Percentiles rank a stretch among this genome's conserved stretches.
phyloP scores from a whole-genome alignment of 2,888 invertebrate species.

The Cosmopolites sordidus region DNA sequence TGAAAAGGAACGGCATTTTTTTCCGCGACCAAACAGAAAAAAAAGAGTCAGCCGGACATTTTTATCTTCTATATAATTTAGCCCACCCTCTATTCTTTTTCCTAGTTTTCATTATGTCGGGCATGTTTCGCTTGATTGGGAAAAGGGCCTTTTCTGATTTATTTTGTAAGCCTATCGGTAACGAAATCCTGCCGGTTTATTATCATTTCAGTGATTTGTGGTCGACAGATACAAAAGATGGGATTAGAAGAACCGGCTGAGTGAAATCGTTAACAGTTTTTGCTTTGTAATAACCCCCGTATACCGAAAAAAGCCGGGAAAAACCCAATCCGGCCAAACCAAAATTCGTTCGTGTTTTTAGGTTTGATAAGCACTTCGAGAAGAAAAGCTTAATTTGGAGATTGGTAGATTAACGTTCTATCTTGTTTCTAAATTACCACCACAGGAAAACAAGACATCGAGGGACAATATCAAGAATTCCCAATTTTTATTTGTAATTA shows the following conservation, averaged over 20 bases:
- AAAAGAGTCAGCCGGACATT: slow-evolving; percentile 14
- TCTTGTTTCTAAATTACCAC: no score
- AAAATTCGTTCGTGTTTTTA: no score
- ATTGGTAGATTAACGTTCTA: no score
- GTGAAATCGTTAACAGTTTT: no score
- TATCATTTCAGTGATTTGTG: slow-evolving; percentile 23
- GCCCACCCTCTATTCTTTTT: slow-evolving; percentile 17
- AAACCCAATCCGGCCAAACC: no score
- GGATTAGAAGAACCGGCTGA: slow-evolving; percentile 2
- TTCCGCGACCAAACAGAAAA: neutral
- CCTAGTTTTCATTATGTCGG: slow-evolving; percentile 23
- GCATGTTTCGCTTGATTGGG: slow-evolving; percentile 24
- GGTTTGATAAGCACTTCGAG: no score
- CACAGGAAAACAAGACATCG: no score
- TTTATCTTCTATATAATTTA: slow-evolving; percentile 23
- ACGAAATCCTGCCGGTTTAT: slow-evolving; percentile 21
- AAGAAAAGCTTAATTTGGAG: no score
- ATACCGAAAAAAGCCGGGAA: no score
- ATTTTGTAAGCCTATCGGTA: slow-evolving; percentile 22
- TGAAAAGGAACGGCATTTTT: slow-evolving; percentile 8
- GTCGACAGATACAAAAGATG: slow-evolving; percentile 5
- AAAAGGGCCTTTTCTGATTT: slow-evolving; percentile 21
- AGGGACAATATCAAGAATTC: no score
- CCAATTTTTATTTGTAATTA: no score
- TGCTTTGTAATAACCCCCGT: no score